Percentiles rank a stretch among this genome's conserved stretches.
Conservation (phyloP, 2,113 vertebrate genomes). For the Corythornis cristatus region DNA sequence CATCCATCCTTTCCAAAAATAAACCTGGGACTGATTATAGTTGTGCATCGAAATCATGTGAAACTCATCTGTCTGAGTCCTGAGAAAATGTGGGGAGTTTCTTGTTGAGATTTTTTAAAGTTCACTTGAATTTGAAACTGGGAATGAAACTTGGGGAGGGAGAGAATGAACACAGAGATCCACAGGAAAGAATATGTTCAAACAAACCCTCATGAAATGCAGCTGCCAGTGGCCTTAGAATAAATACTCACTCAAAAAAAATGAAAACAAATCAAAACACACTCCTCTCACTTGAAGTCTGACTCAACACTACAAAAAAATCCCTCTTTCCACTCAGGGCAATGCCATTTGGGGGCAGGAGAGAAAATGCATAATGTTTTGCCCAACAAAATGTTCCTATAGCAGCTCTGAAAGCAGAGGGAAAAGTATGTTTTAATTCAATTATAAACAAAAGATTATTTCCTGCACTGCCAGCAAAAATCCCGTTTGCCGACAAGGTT, state of each 20-base stretch:
- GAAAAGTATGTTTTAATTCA: conserved; percentile 38
- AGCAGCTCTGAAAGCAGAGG: conserved; percentile 1
- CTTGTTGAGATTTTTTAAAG: conserved; percentile 1
- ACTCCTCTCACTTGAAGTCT: background rate
- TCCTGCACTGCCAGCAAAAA: conserved; percentile 59
- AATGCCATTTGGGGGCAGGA: background rate
- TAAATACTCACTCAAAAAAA: background rate
- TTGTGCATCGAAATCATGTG: conserved; percentile 9
- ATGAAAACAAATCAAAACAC: background rate
- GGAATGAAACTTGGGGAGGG: background rate
- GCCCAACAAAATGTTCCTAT: background rate
- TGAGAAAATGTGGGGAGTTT: conserved; percentile 52
- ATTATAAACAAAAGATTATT: conserved; percentile 49
- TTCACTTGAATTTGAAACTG: conserved; percentile 26
- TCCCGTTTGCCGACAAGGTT: conserved; percentile 41
- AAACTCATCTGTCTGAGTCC: conserved; percentile 5
- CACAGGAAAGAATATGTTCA: background rate
- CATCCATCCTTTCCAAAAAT: background rate
- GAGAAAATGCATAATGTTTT: background rate
- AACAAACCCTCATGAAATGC: background rate
- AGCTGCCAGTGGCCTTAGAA: background rate
- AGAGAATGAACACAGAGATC: background rate
- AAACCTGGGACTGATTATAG: conserved; percentile 9
- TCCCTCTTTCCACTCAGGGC: background rate
- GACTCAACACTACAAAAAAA: background rate